Conservation (phyloP, 2,888 invertebrate genomes). For the Phymatocera aterrima region DNA sequence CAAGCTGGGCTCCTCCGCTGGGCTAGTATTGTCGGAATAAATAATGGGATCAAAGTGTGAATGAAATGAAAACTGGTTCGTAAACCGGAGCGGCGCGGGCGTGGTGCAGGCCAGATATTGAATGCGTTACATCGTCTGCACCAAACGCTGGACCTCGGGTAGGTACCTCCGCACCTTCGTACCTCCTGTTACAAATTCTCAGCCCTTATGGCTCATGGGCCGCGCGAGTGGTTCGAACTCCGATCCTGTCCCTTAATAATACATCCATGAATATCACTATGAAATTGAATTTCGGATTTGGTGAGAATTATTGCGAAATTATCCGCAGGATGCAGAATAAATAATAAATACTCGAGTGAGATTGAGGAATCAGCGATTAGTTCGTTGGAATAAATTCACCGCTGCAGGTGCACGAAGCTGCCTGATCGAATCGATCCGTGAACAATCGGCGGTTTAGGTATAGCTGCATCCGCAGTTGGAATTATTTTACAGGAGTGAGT, state of each 20-base stretch:
- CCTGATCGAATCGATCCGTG: not conserved
- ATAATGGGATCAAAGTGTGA: constrained; percentile 19
- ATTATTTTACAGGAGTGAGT: not conserved
- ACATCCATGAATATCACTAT: too few species aligned
- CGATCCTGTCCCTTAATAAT: too few species aligned
- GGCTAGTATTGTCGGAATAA: not conserved
- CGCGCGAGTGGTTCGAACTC: too few species aligned
- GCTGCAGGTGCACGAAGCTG: not conserved
- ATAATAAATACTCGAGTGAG: not conserved
- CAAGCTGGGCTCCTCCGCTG: not conserved
- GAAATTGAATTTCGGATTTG: too few species aligned
- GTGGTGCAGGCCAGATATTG: not conserved
- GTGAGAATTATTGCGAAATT: too few species aligned
- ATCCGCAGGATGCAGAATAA: not conserved
- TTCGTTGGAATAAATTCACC: not conserved
- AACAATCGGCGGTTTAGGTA: too few species aligned
- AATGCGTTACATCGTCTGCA: constrained; percentile 13
- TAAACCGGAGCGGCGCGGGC: not conserved
- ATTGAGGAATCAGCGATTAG: not conserved
- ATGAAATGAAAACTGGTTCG: constrained; percentile 17
- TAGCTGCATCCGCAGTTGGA: not conserved
- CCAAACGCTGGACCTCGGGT: not conserved
- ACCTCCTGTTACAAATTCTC: not conserved
- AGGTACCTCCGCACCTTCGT: not conserved
- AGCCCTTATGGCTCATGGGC: not conserved